phyloP scores from a whole-genome alignment of 2,797 vertebrate genomes.

The Anguilla anguilla region DNA sequence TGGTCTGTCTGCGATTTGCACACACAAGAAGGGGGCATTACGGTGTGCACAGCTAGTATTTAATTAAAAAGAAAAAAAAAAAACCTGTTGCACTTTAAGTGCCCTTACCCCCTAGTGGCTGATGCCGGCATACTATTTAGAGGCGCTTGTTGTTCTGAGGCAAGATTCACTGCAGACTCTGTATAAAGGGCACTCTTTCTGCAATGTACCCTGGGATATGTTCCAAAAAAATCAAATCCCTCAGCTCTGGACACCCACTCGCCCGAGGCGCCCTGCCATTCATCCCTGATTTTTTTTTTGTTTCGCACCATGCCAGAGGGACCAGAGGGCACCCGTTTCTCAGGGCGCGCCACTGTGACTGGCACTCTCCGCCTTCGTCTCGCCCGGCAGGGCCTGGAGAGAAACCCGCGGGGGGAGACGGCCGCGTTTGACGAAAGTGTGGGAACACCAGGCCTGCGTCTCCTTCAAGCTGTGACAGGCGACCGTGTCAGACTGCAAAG shows the following conservation, averaged over 20 bases:
- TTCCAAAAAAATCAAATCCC: slow-evolving; percentile 3
- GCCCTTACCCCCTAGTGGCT: background rate
- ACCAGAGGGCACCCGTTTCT: slow-evolving; percentile 73
- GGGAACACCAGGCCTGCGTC: slow-evolving; percentile 35
- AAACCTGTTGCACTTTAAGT: background rate
- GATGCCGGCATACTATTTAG: background rate
- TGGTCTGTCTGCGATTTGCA: background rate
- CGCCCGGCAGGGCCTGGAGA: slow-evolving; percentile 39
- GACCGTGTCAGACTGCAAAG: background rate
- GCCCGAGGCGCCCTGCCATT: slow-evolving; percentile 59
- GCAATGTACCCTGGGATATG: background rate
- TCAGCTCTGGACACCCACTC: slow-evolving; percentile 20
- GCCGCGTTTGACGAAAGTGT: slow-evolving; percentile 46
- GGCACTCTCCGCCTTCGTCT: background rate
- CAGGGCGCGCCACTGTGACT: slow-evolving; percentile 52
- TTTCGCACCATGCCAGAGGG: slow-evolving; percentile 61
- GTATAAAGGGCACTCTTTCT: background rate
- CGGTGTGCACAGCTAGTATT: background rate
- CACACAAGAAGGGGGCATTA: slow-evolving; percentile 7
- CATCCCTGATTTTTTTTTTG: slow-evolving; percentile 48
- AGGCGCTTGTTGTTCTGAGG: background rate
- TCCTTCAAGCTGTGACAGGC: slow-evolving; percentile 8
- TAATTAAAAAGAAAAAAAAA: background rate
- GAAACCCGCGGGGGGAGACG: slow-evolving; percentile 30
- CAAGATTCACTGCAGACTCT: background rate